A percentile compares a stretch with the other conserved stretches of the same genome.
phyloP scores from a whole-genome alignment of 2,797 vertebrate species.

The Macropus fuliginosus region DNA sequence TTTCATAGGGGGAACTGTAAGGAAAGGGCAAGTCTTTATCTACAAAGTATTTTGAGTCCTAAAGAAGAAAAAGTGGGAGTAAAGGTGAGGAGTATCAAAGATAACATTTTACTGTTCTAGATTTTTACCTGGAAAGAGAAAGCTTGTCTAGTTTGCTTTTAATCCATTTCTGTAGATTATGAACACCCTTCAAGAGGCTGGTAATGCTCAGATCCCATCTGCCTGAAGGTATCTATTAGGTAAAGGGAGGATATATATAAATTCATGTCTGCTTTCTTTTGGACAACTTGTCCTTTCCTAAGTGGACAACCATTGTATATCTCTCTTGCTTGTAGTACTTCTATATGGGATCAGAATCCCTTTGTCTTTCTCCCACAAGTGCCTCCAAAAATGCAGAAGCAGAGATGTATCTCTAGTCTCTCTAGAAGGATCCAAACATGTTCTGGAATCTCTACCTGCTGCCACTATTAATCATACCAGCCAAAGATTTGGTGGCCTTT shows the following conservation, averaged over 20 bases:
- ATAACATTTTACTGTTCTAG: slow-evolving; percentile 34
- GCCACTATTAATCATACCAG: background rate
- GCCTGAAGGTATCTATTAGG: background rate
- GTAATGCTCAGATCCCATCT: background rate
- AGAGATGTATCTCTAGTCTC: background rate
- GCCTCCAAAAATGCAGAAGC: background rate
- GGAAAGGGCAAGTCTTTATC: background rate
- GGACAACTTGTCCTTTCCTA: background rate
- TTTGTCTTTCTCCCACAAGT: background rate
- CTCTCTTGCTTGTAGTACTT: background rate
- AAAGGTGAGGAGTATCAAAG: background rate
- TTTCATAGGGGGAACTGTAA: background rate
- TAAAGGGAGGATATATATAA: too few relatives aligned
- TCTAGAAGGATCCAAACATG: background rate
- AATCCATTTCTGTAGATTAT: background rate
- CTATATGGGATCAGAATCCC: background rate
- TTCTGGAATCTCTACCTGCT: background rate
- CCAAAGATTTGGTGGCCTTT: background rate
- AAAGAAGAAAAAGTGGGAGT: background rate
- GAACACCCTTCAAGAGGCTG: background rate
- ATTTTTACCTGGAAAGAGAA: slow-evolving; percentile 70
- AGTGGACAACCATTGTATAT: too few relatives aligned
- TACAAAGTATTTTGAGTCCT: background rate
- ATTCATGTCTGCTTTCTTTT: background rate
- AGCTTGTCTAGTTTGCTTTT: slow-evolving; percentile 63